A percentile compares a stretch with the other conserved stretches of the same genome.
phyloP scores from a whole-genome alignment of 1,140 invertebrate genomes.

The Drosophila virilis region DNA sequence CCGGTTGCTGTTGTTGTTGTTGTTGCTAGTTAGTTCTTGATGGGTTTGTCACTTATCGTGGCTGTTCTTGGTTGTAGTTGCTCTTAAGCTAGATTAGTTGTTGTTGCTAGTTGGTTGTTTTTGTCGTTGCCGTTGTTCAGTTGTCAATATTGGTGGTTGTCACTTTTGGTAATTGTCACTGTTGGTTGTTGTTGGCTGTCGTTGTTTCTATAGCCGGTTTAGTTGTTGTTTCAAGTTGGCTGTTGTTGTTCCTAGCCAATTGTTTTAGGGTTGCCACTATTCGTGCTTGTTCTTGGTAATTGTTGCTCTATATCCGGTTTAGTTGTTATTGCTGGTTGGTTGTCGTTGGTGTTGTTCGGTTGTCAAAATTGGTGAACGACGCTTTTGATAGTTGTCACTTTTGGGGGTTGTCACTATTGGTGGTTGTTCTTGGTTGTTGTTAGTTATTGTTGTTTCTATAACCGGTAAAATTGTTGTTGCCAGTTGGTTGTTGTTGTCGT shows the following conservation, averaged over 20 bases:
- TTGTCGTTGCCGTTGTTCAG: background rate
- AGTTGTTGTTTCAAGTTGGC: background rate
- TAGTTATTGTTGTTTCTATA: background rate
- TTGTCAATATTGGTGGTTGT: background rate
- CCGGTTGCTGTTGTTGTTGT: background rate
- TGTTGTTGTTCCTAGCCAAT: background rate
- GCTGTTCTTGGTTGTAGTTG: background rate
- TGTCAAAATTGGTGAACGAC: too few species aligned
- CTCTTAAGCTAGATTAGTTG: too few species aligned
- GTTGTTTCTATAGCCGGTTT: background rate
- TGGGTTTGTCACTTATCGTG: background rate
- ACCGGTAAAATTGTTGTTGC: background rate
- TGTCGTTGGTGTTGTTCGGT: too few species aligned
- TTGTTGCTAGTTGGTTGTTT: background rate
- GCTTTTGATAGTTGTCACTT: background rate
- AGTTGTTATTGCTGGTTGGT: too few species aligned
- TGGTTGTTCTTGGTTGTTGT: background rate
- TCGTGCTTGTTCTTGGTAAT: background rate
- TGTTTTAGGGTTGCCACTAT: background rate
- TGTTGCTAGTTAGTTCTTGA: background rate
- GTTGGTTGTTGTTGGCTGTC: background rate
- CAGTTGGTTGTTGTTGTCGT: background rate
- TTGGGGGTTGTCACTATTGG: background rate
- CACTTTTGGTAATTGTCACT: background rate
- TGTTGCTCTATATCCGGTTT: background rate